Percentiles rank a stretch among this genome's conserved stretches.
These are phyloP conservation scores for Bombyx mandarina DNA, from an alignment of 1,140 invertebrate genomes.

Conservation along the genomic window DNA sequence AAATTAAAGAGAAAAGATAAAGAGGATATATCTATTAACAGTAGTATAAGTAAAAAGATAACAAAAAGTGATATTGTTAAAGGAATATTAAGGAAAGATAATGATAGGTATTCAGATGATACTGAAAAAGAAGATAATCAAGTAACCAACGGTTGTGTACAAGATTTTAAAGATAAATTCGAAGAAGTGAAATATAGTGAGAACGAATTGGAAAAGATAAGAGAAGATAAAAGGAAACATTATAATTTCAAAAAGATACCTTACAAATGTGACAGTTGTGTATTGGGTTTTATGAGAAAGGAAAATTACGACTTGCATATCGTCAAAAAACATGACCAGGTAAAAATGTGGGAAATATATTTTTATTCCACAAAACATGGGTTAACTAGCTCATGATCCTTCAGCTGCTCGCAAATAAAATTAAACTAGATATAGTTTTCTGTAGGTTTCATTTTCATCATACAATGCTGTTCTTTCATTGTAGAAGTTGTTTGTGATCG, in stretches of 20 bases:
- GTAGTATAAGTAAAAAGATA: neutral
- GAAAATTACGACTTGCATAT: constrained; percentile 26
- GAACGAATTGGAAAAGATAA: constrained; percentile 29
- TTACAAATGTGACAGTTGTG: constrained; percentile 38
- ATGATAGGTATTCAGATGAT: neutral
- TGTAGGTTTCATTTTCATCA: neutral
- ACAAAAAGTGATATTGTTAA: neutral
- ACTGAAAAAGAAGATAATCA: neutral
- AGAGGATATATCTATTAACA: neutral
- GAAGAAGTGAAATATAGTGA: constrained; percentile 22
- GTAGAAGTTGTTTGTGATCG: too few species aligned
- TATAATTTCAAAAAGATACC: constrained; percentile 40
- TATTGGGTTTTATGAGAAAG: constrained; percentile 30
- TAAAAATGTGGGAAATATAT: constrained; percentile 6
- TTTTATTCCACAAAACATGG: too few species aligned
- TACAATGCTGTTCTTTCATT: too few species aligned
- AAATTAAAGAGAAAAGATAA: neutral
- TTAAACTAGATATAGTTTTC: neutral
- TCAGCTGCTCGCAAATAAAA: neutral
- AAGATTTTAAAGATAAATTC: constrained; percentile 27
- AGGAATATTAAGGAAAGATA: too few species aligned
- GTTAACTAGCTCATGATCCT: too few species aligned
- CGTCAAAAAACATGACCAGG: constrained; percentile 31
- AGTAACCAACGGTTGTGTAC: neutral
- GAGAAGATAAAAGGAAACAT: constrained; percentile 33